Evolutionary conservation across 2,113 vertebrate genomes (phyloP), one percentile per base, ranked within the genome.

Genomic region (Eretmochelys imbricata): DNA sequence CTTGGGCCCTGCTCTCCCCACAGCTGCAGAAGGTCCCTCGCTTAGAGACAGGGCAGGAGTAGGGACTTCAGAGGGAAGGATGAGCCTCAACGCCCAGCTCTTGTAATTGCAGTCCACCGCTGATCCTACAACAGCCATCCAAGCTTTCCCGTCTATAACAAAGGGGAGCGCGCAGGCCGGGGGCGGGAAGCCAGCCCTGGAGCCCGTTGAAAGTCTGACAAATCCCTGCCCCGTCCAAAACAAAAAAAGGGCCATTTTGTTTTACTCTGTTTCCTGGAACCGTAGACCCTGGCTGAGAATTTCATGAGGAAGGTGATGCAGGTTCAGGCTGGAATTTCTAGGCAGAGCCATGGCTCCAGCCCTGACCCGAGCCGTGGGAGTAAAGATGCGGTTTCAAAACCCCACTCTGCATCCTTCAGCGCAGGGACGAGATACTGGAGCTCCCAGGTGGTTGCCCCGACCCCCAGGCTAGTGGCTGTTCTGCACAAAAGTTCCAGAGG

Each of bases 311-410:
- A 19, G 31, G 7, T 14, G 12, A 2, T 17, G 16, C 35, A n/a
- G 65, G 31, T 7, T 8, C 35, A 69, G 65, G 65, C 35, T n/a
- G 35, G 65, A n/a, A 69, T 10, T 19, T 8, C 59, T 31, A 62
- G 27, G 25, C 25, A 12, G 25, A 59, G 27, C 11, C 57, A 2
- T 11, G 57, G 27, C 57, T 29, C 10, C 57, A 31, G 27, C 12
- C 57, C 27, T 29, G 12, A 11, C 5, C 12, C 5, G 12, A 3
- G 11, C 1, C 5, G 5, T 3, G 27, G 27, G 57, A 29, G 53
- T 8, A 22, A 54, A 54, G 20, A 54, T 12, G 57, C 27, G 31
- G 12, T 13, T 59, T 59, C 27, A 3, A 31, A 59, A 29, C 57
- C 57, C 57, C 3, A 3, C 12, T 59, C 57, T 25, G 24, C 59